Conservation (phyloP, 2,113 vertebrate species). For the Lagopus leucura region DNA sequence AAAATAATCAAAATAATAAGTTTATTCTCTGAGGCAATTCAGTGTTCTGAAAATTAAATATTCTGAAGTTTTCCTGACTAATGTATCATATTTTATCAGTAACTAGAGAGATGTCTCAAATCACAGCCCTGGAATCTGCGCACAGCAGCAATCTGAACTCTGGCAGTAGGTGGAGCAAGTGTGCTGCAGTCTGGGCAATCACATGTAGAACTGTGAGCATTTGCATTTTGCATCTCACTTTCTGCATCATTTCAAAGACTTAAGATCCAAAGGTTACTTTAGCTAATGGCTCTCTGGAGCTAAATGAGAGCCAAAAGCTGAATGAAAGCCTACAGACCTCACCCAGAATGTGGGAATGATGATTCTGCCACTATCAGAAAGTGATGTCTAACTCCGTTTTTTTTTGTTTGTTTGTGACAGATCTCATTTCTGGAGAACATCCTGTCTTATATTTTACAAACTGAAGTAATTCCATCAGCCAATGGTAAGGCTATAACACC, state of each 20-base stretch:
- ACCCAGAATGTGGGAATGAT: background rate
- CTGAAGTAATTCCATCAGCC: slow-evolving; percentile 74
- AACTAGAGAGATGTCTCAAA: background rate
- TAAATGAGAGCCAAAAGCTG: background rate
- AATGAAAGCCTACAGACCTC: background rate
- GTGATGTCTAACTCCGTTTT: background rate
- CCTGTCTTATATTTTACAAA: slow-evolving; percentile 77
- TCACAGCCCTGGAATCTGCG: accelerated
- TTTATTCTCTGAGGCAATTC: background rate
- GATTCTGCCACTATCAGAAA: background rate
- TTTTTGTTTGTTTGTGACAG: slow-evolving; percentile 38
- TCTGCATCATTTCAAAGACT: background rate
- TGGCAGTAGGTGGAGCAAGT: background rate
- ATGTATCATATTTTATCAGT: background rate
- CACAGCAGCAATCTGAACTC: background rate
- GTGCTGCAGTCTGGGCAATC: background rate
- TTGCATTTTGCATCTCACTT: background rate
- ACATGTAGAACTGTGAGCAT: background rate
- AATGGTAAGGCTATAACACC: slow-evolving; percentile 69
- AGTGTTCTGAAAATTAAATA: background rate
- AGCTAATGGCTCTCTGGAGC: background rate
- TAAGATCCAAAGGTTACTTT: background rate
- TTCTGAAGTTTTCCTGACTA: background rate
- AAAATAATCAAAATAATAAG: background rate
- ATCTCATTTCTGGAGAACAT: slow-evolving; percentile 75